Base-by-base conservation (phyloP, 1,140 invertebrate genomes). In the Eumaeus atala region DNA sequence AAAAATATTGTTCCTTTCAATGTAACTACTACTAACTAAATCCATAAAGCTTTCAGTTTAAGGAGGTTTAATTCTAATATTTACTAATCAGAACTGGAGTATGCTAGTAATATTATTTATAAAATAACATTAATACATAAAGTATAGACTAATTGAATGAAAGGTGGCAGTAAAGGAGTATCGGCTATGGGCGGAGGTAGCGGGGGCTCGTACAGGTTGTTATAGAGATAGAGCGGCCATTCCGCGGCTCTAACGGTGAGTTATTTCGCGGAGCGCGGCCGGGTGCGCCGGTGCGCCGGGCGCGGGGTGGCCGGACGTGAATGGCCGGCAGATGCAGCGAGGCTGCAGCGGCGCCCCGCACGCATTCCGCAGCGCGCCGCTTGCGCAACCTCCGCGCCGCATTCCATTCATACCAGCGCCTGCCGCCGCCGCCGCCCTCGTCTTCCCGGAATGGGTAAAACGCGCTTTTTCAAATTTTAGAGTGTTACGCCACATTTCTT, bases 341-440 rank as follows among this genome's bases (percentile, higher is more conserved):
- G 74, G 68, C 74, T 69, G 79, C 74, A 71, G 66, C 65, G 70
- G 67, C 50, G 56, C 62, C 60, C 59, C 58, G 51, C 48, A 42
- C 61, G 51, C 44, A 60, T 49, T 48, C 50, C 42, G 57, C 54
- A 44, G 51, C 55, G 47, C 54, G 52, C 58, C 55, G 51, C 60
- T 54, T 59, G 55, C 62, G 56, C 64, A 60, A 44, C 61, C 50
- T 53, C 44, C 62, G 55, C 60, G 63, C 63, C 69, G 73, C 83
- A 84, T 86, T 84, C 80, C 83, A 86, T 84, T 86, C 80, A 83
- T 86, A 81, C 74, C 75, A 65, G 71, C 77, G 74, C 74, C 71
- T 76, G 35, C 50, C 35, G 50, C 50, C 50, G 34, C 14, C 49
- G 17, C 50, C 61, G 44, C 58, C 57, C 66, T 65, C 63, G 59